Conservation (phyloP, 2,113 vertebrate species). For the Pteropus alecto region DNA sequence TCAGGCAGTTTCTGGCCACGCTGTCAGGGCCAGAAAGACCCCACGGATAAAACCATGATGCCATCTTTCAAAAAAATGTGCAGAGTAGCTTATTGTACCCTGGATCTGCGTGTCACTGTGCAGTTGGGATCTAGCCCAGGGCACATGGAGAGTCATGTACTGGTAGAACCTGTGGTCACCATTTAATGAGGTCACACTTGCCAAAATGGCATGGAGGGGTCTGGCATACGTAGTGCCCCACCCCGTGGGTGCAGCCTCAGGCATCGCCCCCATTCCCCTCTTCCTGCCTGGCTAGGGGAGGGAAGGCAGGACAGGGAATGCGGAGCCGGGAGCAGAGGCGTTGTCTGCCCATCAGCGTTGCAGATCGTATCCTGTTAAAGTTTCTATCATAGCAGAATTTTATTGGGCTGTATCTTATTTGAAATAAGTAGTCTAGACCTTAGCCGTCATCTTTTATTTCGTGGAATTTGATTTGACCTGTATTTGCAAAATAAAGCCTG, state of each 20-base stretch:
- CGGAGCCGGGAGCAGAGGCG: background rate
- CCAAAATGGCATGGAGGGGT: background rate
- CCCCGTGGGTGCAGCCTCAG: rapidly evolving
- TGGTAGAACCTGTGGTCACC: background rate
- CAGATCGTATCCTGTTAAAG: background rate
- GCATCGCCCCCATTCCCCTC: rapidly evolving
- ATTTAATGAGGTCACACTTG: background rate
- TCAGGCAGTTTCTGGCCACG: background rate
- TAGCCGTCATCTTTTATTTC: background rate
- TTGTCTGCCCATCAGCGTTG: rapidly evolving
- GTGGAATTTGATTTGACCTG: background rate
- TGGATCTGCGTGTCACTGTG: background rate
- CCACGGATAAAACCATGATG: background rate
- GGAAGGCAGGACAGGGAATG: background rate
- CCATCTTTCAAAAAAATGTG: background rate
- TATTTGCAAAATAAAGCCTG: background rate
- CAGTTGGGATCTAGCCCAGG: background rate
- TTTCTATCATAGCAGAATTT: background rate
- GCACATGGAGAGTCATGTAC: background rate
- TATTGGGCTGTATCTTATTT: background rate
- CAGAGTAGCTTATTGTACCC: background rate
- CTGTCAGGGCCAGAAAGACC: background rate
- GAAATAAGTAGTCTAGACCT: background rate
- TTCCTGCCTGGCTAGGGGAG: background rate
- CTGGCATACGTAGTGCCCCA: background rate